Conservation (phyloP, 1,140 invertebrate species). For the Coelopa frigida region DNA sequence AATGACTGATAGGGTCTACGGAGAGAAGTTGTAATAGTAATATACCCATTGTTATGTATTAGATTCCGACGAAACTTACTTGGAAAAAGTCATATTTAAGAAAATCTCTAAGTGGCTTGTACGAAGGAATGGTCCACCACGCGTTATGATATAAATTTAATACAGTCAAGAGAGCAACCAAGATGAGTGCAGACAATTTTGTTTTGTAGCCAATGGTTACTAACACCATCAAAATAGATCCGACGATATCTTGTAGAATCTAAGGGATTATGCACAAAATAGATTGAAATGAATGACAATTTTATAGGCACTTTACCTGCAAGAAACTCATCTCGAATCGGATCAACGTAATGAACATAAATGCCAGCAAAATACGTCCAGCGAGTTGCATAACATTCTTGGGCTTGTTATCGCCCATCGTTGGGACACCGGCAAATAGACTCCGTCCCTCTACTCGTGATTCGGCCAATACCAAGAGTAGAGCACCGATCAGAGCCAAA, state of each 20-base stretch:
- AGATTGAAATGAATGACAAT: not conserved
- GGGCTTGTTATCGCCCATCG: constrained; percentile 92
- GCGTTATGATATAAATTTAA: constrained; percentile 97
- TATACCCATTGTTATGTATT: not conserved
- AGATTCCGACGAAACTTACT: constrained; percentile 48
- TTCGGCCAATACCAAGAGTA: constrained; percentile 91
- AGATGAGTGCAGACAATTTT: constrained; percentile 90
- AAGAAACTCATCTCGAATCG: constrained; percentile 87
- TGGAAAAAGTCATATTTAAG: constrained; percentile 99
- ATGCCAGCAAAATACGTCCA: constrained; percentile 90
- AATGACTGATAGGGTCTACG: constrained; percentile 95
- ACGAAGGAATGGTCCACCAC: constrained; percentile 93
- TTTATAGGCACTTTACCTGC: constrained; percentile 45
- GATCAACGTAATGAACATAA: constrained; percentile 97
- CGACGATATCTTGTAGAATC: constrained; percentile 77
- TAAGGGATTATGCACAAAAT: constrained; percentile 5
- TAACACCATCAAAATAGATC: constrained; percentile 89
- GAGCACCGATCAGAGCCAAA: constrained; percentile 89
- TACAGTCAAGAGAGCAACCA: constrained; percentile 81
- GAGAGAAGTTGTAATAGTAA: constrained; percentile 23
- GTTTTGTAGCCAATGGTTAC: constrained; percentile 98
- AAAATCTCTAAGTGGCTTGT: constrained; percentile 95
- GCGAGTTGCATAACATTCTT: constrained; percentile 96
- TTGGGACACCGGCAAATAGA: constrained; percentile 96
- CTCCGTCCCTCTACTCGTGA: constrained; percentile 84